These are phyloP conservation scores for Nesoenas mayeri DNA, from an alignment of 2,113 vertebrate genomes.

Conservation along the genomic window DNA sequence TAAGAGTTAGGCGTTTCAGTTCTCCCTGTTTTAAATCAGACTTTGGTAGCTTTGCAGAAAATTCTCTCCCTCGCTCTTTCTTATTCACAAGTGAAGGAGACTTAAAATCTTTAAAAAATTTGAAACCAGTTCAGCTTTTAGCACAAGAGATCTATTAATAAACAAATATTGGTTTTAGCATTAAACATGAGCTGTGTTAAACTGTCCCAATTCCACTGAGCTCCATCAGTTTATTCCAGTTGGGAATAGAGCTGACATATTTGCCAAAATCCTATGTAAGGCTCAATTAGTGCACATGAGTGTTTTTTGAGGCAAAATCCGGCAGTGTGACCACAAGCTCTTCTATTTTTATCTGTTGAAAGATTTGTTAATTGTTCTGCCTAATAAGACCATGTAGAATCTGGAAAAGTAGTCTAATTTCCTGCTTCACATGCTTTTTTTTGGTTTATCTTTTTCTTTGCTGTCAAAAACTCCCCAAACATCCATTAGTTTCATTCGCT, in stretches of 20 bases:
- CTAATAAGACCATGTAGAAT: conserved; percentile 20
- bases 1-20: accelerated
- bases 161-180: neutral
- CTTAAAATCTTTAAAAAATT: neutral
- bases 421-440: neutral
- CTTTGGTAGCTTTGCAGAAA: neutral
- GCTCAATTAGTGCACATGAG: neutral
- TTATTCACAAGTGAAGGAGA: neutral
- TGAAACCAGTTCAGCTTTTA: neutral
- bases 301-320: neutral
- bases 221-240: neutral
- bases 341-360: conserved; percentile 29
- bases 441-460: neutral
- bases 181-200: neutral
- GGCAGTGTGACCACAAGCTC: neutral
- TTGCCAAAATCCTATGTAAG: neutral
- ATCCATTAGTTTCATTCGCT: conserved; percentile 37
- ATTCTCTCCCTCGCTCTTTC: neutral
- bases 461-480: neutral
- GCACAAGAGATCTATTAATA: neutral
- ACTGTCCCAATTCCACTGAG: neutral
- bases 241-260: neutral
- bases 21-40: neutral
- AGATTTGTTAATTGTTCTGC: conserved; percentile 42
- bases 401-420: conserved; percentile 34